Conservation (phyloP, 1,140 invertebrate species). For the Asobara japonica region DNA sequence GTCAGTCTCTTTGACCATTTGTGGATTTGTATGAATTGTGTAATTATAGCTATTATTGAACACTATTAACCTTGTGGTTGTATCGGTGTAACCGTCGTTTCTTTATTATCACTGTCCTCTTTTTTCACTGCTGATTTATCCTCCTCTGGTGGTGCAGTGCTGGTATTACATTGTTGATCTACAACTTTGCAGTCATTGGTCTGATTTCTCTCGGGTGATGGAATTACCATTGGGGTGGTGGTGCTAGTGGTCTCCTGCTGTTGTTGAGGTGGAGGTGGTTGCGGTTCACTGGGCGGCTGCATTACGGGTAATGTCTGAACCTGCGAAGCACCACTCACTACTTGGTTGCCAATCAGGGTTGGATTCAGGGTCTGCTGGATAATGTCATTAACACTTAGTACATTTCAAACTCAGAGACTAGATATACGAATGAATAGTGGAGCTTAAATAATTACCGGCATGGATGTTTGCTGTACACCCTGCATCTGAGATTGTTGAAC, state of each 20-base stretch:
- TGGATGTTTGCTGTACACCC: slow-evolving; percentile 65
- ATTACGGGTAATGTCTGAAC: slow-evolving; percentile 55
- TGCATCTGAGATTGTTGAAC: slow-evolving; percentile 62
- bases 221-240: slow-evolving; percentile 43
- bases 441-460: slow-evolving; percentile 52
- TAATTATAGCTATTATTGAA: no score
- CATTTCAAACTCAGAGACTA: neutral
- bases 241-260: slow-evolving; percentile 43
- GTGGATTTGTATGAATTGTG: no score
- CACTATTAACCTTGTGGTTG: slow-evolving; percentile 19
- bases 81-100: slow-evolving; percentile 1
- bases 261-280: slow-evolving; percentile 31
- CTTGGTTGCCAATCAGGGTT: slow-evolving; percentile 58
- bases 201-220: slow-evolving; percentile 45
- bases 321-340: slow-evolving; percentile 53
- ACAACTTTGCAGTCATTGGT: slow-evolving; percentile 50
- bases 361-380: slow-evolving; percentile 50
- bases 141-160: slow-evolving; percentile 45
- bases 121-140: slow-evolving; percentile 44
- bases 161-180: slow-evolving; percentile 37
- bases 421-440: neutral
- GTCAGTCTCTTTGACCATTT: no score
- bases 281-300: slow-evolving; percentile 45
- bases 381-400: neutral
- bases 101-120: slow-evolving; percentile 40